These are phyloP conservation scores for Haplochromis burtoni DNA, from an alignment of 2,113 vertebrate species.

Conservation along the genomic window DNA sequence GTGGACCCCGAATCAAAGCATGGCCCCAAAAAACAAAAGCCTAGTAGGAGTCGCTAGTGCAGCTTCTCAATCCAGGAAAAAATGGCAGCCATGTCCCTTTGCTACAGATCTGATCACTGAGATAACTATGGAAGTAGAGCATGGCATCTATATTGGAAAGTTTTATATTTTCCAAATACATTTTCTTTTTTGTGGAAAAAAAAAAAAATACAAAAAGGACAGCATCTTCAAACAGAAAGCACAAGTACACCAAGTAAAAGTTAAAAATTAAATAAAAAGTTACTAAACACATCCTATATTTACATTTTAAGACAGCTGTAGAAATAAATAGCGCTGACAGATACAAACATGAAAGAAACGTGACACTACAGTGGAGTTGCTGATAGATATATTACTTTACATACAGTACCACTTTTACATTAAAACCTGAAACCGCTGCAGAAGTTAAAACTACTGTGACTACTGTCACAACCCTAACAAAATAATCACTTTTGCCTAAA, in stretches of 20 bases:
- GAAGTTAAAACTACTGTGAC: background rate
- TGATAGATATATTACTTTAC: background rate
- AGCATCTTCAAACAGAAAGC: background rate
- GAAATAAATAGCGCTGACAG: slow-evolving; percentile 23
- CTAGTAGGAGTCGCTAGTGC: background rate
- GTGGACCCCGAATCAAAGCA: background rate
- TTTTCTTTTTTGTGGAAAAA: background rate
- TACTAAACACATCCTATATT: background rate
- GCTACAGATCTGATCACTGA: background rate
- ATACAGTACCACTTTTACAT: background rate
- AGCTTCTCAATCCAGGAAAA: background rate
- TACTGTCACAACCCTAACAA: background rate
- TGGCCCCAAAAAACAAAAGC: background rate
- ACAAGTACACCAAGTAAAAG: background rate
- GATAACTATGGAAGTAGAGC: background rate
- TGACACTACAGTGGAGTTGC: slow-evolving; percentile 4
- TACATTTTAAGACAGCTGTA: slow-evolving; percentile 11
- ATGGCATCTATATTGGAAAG: background rate
- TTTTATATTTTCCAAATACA: background rate
- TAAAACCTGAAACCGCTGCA: slow-evolving; percentile 11
- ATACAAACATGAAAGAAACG: background rate
- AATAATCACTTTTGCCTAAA: background rate
- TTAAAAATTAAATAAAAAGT: slow-evolving; percentile 2
- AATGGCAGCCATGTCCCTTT: background rate
- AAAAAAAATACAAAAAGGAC: background rate